These are phyloP conservation scores for Opisthograptis luteolata DNA, from an alignment of 2,888 invertebrate genomes.

Conservation along the genomic window DNA sequence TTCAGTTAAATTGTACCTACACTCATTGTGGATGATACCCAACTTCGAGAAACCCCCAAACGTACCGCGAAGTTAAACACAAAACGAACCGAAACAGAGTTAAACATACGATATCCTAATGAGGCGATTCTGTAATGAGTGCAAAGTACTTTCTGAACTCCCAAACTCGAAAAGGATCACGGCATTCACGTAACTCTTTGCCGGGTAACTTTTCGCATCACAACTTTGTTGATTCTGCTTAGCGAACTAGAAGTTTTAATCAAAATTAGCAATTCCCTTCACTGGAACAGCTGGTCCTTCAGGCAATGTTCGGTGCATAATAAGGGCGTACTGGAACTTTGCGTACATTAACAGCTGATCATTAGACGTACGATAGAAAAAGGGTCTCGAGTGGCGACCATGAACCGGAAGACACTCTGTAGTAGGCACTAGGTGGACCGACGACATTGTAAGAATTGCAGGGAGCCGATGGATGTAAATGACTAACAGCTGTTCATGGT, in stretches of 20 bases:
- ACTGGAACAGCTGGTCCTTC: neutral
- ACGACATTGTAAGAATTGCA: no score
- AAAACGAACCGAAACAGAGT: constrained; percentile 19
- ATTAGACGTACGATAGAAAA: neutral
- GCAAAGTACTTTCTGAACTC: constrained; percentile 25
- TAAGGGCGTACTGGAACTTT: constrained; percentile 3
- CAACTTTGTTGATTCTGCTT: constrained; percentile 31
- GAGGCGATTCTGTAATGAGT: constrained; percentile 21
- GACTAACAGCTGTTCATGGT: no score
- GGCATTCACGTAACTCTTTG: constrained; percentile 28
- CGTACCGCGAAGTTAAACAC: constrained; percentile 18
- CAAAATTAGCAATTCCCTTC: constrained; percentile 36
- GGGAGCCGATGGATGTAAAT: no score
- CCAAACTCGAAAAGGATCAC: constrained; percentile 25
- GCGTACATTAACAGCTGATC: neutral
- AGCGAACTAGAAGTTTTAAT: constrained; percentile 33
- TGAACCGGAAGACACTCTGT: no score
- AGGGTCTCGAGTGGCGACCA: no score
- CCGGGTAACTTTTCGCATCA: constrained; percentile 27
- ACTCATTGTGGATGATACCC: no score
- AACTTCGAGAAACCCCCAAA: constrained; percentile 6
- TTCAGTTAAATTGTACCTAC: no score
- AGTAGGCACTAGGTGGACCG: no score
- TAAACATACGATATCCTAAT: constrained; percentile 28
- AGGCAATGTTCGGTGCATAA: constrained; percentile 8